Base-by-base conservation (phyloP, 2,888 invertebrate species). In the Priocnemis perturbator region DNA sequence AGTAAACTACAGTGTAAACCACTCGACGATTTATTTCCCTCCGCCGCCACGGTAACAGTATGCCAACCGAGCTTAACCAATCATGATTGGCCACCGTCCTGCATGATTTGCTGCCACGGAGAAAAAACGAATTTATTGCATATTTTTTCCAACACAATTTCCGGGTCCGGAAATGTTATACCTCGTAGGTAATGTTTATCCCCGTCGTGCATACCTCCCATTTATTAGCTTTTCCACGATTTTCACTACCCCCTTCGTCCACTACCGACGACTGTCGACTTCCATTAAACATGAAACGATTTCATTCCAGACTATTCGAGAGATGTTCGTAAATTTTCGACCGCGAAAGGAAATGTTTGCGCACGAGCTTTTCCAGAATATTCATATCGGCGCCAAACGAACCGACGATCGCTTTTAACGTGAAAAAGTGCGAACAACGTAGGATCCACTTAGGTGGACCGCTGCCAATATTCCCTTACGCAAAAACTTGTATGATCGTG, bases 1-100 rank as follows among this genome's bases (percentile, higher is more conserved):
- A 55, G 68, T 74, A 72, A 75, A 70, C 69, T 65, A 65, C 67
- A 57, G 60, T 20, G 67, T 73, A 75, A 75, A 69, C 59, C 71
- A 59, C 52, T 44, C 47, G 61, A 17, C 70, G 70, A 77, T 77
- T 77, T 77, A 69, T 77, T 68, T 71, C 69, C 64, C 26, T 48
- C 59, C 44, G 56, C 20, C 26, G 44, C 53, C 15, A 37, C 64
- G 58, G 44, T 60, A 56, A 60, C 64, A 56, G 50, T n/a, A 61
- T 11, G 57, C 60, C 56, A 56, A 30, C 26, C 56, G 30, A 50
- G 61, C 70, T 74, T 73, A 77, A 72, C 72, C 58, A 62, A 64
- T 70, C 63, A 60, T 60, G 65, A 71, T 76, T 62, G 70, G 59
- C 60, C 57, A 64, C 37, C 57, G 60, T 58, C 11, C 21, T 44